Base-by-base conservation (phyloP, 1,140 invertebrate genomes). In the Megathymus violae region DNA sequence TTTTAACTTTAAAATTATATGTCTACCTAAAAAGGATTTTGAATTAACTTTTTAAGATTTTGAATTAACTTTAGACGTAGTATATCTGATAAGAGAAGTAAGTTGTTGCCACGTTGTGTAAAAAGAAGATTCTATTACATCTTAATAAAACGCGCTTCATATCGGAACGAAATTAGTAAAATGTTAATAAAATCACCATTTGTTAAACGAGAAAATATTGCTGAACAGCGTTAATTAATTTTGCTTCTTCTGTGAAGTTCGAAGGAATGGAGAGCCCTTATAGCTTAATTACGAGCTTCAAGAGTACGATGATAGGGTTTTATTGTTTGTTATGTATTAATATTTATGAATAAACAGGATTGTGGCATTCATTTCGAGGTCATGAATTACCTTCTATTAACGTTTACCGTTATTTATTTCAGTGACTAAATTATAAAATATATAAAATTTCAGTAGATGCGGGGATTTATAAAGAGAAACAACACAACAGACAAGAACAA, bases 191-290 rank as follows among this genome's bases (percentile, higher is more conserved):
- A 31, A 31, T 31, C 27, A 31, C n/a, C 27, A 31, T 7, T 22
- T 5, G 40, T 54, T 54, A 54, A 54, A 38, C 14, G 25, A 27
- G 51, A 40, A 54, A 27, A 54, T 54, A 54, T 54, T 22, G 16
- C 15, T 54, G 9, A 54, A 25, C 36, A 38, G 36, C 38, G 51
- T 54, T 54, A 54, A 56, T 56, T 56, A 44, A 44, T 44, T 10
- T 44, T 56, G 22, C 52, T 56, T 43, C 40, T 38, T 44, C 40
- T 56, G 52, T 40, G 40, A 56, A 3, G 34, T 13, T 31, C 52
- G 52, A 56, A 56, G 40, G 38, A 44, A 56, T 16, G n/a, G 34
- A 56, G 52, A 44, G 52, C 52, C 40, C 52, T 56, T 31, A 44
- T 44, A 31, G 10, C 41, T 22, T 56, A 56, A 56, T 56, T 44